phyloP scores from a whole-genome alignment of 2,113 vertebrate genomes.

The Malurus elegans region DNA sequence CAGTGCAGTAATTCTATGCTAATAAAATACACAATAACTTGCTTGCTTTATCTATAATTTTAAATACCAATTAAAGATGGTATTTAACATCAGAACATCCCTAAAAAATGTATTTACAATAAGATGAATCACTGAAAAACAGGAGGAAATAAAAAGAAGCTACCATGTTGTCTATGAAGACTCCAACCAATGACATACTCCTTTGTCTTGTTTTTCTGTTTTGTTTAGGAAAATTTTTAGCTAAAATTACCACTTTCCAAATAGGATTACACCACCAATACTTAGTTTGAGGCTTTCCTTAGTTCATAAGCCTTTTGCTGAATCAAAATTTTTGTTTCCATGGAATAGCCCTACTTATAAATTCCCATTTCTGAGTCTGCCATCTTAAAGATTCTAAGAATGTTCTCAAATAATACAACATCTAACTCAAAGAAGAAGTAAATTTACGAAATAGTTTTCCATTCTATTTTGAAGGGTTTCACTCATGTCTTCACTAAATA shows the following conservation, averaged over 20 bases:
- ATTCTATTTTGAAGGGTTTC: background rate
- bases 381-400: background rate
- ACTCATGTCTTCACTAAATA: background rate
- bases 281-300: background rate
- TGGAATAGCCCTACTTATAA: background rate
- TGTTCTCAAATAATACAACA: background rate
- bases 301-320: background rate
- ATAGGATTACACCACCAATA: background rate
- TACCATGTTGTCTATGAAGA: background rate
- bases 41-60: background rate
- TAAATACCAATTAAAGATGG: background rate
- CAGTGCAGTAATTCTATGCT: background rate
- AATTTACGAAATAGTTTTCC: background rate
- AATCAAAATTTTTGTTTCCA: background rate
- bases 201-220: background rate
- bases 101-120: constrained; percentile 7
- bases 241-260: background rate
- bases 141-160: background rate
- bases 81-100: background rate
- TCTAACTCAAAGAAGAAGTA: background rate
- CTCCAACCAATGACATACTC: no score
- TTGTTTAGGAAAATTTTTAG: background rate
- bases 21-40: background rate
- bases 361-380: background rate
- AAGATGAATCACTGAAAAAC: background rate